Conservation (phyloP, 2,113 vertebrate genomes). For the Scomber scombrus region DNA sequence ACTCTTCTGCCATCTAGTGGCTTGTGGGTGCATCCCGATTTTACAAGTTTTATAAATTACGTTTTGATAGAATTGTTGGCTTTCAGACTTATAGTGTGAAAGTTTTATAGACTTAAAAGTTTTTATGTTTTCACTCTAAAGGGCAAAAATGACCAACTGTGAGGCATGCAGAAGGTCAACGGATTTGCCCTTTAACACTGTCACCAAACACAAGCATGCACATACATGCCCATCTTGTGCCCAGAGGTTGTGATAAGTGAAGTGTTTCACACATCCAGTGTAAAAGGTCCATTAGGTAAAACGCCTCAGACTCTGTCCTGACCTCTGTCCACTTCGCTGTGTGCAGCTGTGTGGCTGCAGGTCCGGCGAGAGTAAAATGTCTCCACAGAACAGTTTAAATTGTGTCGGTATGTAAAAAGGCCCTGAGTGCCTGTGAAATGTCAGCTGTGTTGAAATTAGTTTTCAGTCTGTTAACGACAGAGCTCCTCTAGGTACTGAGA, state of each 20-base stretch:
- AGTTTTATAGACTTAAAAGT: constrained; percentile 10
- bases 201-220: constrained; percentile 24
- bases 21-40: background rate
- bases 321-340: constrained; percentile 57
- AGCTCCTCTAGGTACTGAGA: constrained; percentile 58
- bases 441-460: constrained; percentile 75
- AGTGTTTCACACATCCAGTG: constrained; percentile 73
- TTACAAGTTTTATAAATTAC: constrained; percentile 1
- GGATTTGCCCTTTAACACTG: constrained; percentile 60
- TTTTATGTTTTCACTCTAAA: constrained; percentile 26
- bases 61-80: background rate
- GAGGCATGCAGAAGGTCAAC: constrained; percentile 26
- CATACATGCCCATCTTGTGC: constrained; percentile 35
- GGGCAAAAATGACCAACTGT: constrained; percentile 33
- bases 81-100: background rate
- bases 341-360: constrained; percentile 50
- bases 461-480: constrained; percentile 67
- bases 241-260: constrained; percentile 69
- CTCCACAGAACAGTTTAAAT: constrained; percentile 60
- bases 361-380: constrained; percentile 42
- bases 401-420: constrained; percentile 44
- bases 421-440: constrained; percentile 76
- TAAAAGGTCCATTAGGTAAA: constrained; percentile 68
- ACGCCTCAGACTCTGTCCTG: constrained; percentile 60
- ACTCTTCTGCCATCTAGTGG: constrained; percentile 10